These are phyloP conservation scores for Sphaeridia pumilis DNA, from an alignment of 2,888 invertebrate species.

Conservation along the genomic window DNA sequence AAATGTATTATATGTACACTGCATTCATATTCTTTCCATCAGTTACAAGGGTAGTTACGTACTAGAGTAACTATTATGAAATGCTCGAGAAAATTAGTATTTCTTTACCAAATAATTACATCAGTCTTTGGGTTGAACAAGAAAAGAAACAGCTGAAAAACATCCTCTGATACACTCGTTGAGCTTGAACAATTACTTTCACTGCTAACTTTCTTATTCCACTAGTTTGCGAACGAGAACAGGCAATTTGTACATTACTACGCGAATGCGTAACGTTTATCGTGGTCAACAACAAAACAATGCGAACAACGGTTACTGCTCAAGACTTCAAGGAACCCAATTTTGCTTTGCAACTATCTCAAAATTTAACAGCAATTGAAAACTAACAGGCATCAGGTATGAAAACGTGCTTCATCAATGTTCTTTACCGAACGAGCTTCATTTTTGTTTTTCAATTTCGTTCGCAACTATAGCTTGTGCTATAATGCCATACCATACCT, in stretches of 20 bases:
- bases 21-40: not conserved
- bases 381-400: no score
- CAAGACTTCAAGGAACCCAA: no score
- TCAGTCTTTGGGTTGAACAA: slow-evolving; percentile 36
- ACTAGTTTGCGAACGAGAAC: slow-evolving; percentile 8
- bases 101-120: slow-evolving; percentile 29
- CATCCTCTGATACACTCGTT: slow-evolving; percentile 30
- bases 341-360: no score
- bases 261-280: not conserved
- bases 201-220: slow-evolving; percentile 6
- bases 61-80: slow-evolving; percentile 18
- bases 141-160: slow-evolving; percentile 29
- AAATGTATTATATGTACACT: slow-evolving; percentile 15
- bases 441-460: no score
- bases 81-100: slow-evolving; percentile 33
- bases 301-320: no score
- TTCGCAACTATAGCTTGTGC: no score
- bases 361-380: no score
- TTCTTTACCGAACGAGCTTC: no score
- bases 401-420: no score
- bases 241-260: slow-evolving; percentile 16
- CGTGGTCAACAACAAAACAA: no score
- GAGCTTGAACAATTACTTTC: slow-evolving; percentile 21
- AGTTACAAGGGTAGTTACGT: not conserved
- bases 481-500: no score